phyloP scores from a whole-genome alignment of 1,140 invertebrate species.

The Bombus superbus region DNA sequence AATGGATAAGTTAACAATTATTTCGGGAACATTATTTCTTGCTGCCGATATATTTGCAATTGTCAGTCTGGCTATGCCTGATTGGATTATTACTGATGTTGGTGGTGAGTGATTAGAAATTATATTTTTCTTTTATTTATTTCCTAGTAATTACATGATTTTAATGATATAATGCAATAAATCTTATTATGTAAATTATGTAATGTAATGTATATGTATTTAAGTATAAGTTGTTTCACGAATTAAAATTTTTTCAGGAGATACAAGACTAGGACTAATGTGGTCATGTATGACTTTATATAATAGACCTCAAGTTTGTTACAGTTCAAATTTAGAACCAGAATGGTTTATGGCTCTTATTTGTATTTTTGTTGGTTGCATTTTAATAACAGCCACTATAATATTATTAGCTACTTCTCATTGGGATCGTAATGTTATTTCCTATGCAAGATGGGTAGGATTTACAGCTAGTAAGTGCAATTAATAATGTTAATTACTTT shows the following conservation, averaged over 20 bases:
- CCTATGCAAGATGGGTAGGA: conserved; percentile 97
- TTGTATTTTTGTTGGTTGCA: conserved; percentile 96
- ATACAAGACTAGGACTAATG: conserved; percentile 95
- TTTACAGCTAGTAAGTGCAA: conserved; percentile 94
- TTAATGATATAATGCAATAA: not conserved
- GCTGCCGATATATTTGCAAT: conserved; percentile 97
- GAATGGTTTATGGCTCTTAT: conserved; percentile 96
- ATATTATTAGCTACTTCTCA: conserved; percentile 93
- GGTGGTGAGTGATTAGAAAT: conserved; percentile 86
- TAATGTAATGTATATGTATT: not conserved
- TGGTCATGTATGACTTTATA: conserved; percentile 97
- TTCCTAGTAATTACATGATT: not conserved
- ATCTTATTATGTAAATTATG: not conserved
- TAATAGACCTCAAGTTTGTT: conserved; percentile 94
- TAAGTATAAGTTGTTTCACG: not conserved
- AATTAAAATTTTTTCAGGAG: conserved; percentile 83
- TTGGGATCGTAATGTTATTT: conserved; percentile 95
- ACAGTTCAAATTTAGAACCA: conserved; percentile 91
- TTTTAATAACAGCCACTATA: conserved; percentile 95
- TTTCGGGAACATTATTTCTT: conserved; percentile 95
- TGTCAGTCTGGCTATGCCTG: conserved; percentile 95
- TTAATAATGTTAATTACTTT: conserved; percentile 65
- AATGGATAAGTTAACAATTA: conserved; percentile 96
- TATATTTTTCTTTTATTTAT: not conserved
- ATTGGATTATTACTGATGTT: conserved; percentile 98